phyloP scores from a whole-genome alignment of 2,888 invertebrate genomes.

The Byasa hedistus region DNA sequence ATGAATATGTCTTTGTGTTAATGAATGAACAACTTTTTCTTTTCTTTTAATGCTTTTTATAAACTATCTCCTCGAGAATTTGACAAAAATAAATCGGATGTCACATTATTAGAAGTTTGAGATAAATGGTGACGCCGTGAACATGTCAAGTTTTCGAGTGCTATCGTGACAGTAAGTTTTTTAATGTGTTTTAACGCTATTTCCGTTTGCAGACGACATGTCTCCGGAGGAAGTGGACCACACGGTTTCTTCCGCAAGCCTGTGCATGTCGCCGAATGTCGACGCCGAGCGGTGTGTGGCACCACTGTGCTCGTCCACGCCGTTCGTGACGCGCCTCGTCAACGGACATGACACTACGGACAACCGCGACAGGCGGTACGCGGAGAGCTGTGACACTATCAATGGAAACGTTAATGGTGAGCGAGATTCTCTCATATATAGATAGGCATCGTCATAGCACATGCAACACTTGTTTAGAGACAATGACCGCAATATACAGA shows the following conservation, averaged over 20 bases:
- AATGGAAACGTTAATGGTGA: slow-evolving; percentile 62
- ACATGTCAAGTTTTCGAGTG: slow-evolving; percentile 11
- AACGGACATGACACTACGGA: slow-evolving; percentile 53
- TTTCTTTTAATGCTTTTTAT: background rate
- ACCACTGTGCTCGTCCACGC: slow-evolving; percentile 53
- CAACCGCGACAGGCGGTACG: slow-evolving; percentile 37
- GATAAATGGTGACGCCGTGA: too few species aligned
- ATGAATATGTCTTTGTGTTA: background rate
- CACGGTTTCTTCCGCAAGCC: slow-evolving; percentile 67
- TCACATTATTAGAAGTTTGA: too few species aligned
- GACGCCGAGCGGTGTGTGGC: slow-evolving; percentile 32
- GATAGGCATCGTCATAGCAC: too few species aligned
- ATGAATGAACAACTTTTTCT: background rate
- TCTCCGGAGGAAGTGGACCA: slow-evolving; percentile 60
- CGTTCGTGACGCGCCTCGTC: slow-evolving; percentile 46
- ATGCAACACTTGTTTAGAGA: too few species aligned
- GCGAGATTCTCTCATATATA: background rate
- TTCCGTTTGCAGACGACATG: slow-evolving; percentile 50
- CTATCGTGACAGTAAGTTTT: slow-evolving; percentile 13
- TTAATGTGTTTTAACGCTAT: slow-evolving; percentile 1
- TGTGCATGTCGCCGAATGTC: slow-evolving; percentile 63
- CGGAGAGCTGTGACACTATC: slow-evolving; percentile 46
- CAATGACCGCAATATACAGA: too few species aligned
- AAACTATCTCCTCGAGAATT: background rate
- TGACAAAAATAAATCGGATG: too few species aligned